Evolutionary conservation across 2,888 invertebrate species (phyloP).

Genomic region (Anthrax anthrax): DNA sequence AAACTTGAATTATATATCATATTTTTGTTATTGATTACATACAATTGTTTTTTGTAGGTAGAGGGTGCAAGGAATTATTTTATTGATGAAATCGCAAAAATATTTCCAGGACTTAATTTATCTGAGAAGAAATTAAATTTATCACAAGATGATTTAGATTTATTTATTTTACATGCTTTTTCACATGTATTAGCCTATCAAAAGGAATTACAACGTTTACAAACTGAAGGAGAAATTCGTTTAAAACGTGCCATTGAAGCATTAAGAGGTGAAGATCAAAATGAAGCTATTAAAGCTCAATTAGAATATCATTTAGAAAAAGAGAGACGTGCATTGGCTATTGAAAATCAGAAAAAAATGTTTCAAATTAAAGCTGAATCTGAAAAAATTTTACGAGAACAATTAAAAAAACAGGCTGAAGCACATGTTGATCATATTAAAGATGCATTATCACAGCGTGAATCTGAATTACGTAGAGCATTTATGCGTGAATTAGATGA

Average conservation of each 20-base stretch:
- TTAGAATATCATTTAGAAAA: slow-evolving; percentile 55
- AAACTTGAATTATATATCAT: not conserved
- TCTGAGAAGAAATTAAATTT: slow-evolving; percentile 47
- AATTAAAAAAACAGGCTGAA: slow-evolving; percentile 72
- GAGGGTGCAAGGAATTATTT: slow-evolving; percentile 45
- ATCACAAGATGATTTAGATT: slow-evolving; percentile 50
- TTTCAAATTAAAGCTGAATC: slow-evolving; percentile 49
- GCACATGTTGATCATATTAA: slow-evolving; percentile 70
- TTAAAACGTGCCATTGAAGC: slow-evolving; percentile 49
- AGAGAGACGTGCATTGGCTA: slow-evolving; percentile 49
- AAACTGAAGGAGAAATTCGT: slow-evolving; percentile 47
- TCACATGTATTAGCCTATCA: slow-evolving; percentile 61
- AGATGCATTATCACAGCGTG: slow-evolving; percentile 47
- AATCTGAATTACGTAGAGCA: slow-evolving; percentile 37
- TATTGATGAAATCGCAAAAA: slow-evolving; percentile 48
- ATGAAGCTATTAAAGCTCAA: slow-evolving; percentile 37
- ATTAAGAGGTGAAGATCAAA: slow-evolving; percentile 41
- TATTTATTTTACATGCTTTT: slow-evolving; percentile 66
- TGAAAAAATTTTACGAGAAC: slow-evolving; percentile 57
- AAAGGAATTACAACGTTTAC: slow-evolving; percentile 57
- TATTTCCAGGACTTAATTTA: slow-evolving; percentile 59
- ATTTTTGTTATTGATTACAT: no score
- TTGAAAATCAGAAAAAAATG: slow-evolving; percentile 54
- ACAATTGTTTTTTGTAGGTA: no score
- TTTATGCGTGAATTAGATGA: slow-evolving; percentile 48